Percentiles rank a stretch among this genome's conserved stretches.
Evolutionary conservation across 2,888 invertebrate species (phyloP).

Genomic region (Petrophora chlorosata): DNA sequence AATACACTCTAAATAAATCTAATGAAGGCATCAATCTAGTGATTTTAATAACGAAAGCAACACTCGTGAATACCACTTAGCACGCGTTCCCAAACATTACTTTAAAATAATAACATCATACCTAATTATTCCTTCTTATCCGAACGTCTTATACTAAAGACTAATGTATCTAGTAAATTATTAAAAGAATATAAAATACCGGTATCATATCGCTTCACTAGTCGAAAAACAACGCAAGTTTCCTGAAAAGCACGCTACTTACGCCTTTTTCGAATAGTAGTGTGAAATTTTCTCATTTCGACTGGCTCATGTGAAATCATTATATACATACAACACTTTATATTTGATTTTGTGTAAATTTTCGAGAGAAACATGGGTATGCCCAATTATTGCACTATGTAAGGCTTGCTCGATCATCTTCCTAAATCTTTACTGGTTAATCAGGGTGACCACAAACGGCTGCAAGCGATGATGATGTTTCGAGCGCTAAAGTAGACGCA

Average conservation of each 20-base stretch:
- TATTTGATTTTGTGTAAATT: conserved; percentile 46
- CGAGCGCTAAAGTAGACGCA: no score
- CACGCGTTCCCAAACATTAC: conserved; percentile 67
- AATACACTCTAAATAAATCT: conserved; percentile 50
- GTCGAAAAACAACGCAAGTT: conserved; percentile 21
- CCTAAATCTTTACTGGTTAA: conserved; percentile 4
- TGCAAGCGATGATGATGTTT: no score
- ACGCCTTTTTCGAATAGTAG: conserved; percentile 26
- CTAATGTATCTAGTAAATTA: conserved; percentile 57
- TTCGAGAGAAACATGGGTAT: conserved; percentile 32
- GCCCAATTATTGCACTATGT: conserved; percentile 45
- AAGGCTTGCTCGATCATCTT: conserved; percentile 23
- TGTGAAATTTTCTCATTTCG: conserved; percentile 36
- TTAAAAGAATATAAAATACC: conserved; percentile 35
- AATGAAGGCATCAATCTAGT: conserved; percentile 74
- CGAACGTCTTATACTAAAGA: conserved; percentile 61
- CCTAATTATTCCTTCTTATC: conserved; percentile 67
- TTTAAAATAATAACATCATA: conserved; percentile 67
- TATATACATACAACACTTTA: conserved; percentile 81
- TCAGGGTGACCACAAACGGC: not conserved
- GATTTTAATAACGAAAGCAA: conserved; percentile 58
- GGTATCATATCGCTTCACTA: conserved; percentile 10
- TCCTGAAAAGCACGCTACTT: conserved; percentile 28
- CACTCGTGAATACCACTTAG: conserved; percentile 59
- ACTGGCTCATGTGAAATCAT: conserved; percentile 59